These are phyloP conservation scores for Aleiodes testaceus DNA, from an alignment of 2,888 invertebrate species.

Conservation along the genomic window DNA sequence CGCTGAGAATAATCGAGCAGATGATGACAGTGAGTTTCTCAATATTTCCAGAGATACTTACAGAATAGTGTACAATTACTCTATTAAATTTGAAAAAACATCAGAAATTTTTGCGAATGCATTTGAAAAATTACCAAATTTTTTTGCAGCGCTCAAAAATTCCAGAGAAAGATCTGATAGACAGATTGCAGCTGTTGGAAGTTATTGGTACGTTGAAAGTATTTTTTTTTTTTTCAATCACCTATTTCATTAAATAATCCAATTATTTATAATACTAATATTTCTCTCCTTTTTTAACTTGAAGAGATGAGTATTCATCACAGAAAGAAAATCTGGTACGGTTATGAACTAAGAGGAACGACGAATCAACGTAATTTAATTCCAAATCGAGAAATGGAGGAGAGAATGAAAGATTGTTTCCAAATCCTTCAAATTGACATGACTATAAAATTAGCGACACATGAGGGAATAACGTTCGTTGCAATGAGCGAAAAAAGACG, in stretches of 20 bases:
- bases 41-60: not conserved
- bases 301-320: conserved; percentile 64
- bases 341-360: conserved; percentile 52
- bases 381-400: conserved; percentile 49
- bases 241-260: not conserved
- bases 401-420: conserved; percentile 52
- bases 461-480: conserved; percentile 58
- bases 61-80: too few species aligned
- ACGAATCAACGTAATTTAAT: conserved; percentile 28
- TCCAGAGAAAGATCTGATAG: conserved; percentile 48
- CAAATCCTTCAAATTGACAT: conserved; percentile 48
- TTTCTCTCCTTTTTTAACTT: conserved; percentile 37
- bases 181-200: conserved; percentile 58
- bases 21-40: conserved; percentile 56
- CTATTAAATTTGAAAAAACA: not conserved
- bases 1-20: conserved; percentile 53
- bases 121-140: conserved; percentile 2
- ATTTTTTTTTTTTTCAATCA: not conserved
- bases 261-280: not conserved
- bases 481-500: conserved; percentile 52
- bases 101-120: not conserved
- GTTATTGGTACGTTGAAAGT: conserved; percentile 57
- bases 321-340: conserved; percentile 59
- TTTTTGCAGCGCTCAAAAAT: conserved; percentile 56
- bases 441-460: conserved; percentile 50